Percentiles rank a stretch among this genome's conserved stretches.
phyloP scores from a whole-genome alignment of 2,888 invertebrate species.

The Eupithecia pulchellata region DNA sequence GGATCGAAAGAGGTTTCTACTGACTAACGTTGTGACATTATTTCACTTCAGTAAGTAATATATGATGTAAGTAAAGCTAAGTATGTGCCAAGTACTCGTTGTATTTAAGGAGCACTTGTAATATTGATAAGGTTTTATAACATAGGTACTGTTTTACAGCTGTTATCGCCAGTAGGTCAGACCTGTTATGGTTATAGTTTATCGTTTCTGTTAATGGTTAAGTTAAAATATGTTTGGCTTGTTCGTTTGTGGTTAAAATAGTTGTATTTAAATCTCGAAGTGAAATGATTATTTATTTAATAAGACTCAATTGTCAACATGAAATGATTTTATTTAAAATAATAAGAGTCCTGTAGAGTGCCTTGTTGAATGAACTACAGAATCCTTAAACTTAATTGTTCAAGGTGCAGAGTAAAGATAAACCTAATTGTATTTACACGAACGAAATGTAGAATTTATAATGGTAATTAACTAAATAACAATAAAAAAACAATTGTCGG shows the following conservation, averaged over 20 bases:
- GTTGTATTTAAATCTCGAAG: neutral
- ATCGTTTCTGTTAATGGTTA: slow-evolving; percentile 61
- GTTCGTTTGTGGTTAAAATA: neutral
- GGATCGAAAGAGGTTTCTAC: neutral
- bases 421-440: neutral
- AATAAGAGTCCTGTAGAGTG: no score
- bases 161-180: slow-evolving; percentile 68
- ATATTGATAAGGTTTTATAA: slow-evolving; percentile 69
- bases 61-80: slow-evolving; percentile 15
- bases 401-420: neutral
- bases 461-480: neutral
- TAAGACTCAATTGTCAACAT: no score
- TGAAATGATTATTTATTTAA: neutral
- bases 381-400: neutral
- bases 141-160: slow-evolving; percentile 66
- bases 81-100: slow-evolving; percentile 46
- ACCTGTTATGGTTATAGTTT: slow-evolving; percentile 65
- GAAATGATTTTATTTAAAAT: no score
- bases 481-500: neutral
- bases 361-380: neutral
- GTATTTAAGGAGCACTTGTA: slow-evolving; percentile 67
- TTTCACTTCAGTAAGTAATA: slow-evolving; percentile 33
- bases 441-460: neutral
- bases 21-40: slow-evolving; percentile 13
- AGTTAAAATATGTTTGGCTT: slow-evolving; percentile 55